Evolutionary conservation across 2,113 vertebrate genomes (phyloP), one percentile per base, ranked within the genome.

Genomic region (Burhinus bistriatus): DNA sequence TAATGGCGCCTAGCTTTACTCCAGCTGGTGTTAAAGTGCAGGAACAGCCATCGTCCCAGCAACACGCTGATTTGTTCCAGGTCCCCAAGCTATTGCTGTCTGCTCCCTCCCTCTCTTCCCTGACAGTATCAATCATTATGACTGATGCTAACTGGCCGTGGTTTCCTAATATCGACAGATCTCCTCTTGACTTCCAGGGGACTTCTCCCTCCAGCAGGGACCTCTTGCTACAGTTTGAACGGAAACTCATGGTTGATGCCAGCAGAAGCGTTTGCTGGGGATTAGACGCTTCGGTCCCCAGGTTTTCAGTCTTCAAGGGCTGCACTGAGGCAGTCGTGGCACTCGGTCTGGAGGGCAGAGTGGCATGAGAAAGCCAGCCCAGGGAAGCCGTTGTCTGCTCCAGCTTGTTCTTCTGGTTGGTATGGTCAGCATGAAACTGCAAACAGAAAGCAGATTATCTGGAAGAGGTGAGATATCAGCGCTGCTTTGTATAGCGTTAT

Each of bases 1-100:
- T 97, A 96, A 85, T 86, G 89, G 84, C 93, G 83, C 71, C 93
- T 70, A 12, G n/a, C 84, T 88, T 90, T 83, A 51, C 75, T 83
- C 64, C 54, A 73, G 82, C 73, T 15, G 0, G 5, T 79, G 93
- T 86, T 93, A 91, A 88, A 97, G 84, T 76, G 73, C 0, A 0
- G 69, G 75, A 70, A 18, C 32, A 86, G 25, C 42, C 78, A 26
- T 3, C 1, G 1, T 52, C 66, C 87, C 79, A 62, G 75, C 13
- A 21, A 76, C 4, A 4, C 3, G 34, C 16, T 42, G 73, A 45
- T 66, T 73, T 83, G 55, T 75, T 81, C 62, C 73, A 83, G 61
- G 34, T 65, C 83, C 49, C 77, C 66, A 78, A 52, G 73, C 81
- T 62, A 20, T 19, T 29, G 57, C 42, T 83, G 62, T 11, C 36